Evolutionary conservation across 1,140 invertebrate genomes (phyloP), one percentile per base, ranked within the genome.

Genomic region (Scylla paramamosain): DNA sequence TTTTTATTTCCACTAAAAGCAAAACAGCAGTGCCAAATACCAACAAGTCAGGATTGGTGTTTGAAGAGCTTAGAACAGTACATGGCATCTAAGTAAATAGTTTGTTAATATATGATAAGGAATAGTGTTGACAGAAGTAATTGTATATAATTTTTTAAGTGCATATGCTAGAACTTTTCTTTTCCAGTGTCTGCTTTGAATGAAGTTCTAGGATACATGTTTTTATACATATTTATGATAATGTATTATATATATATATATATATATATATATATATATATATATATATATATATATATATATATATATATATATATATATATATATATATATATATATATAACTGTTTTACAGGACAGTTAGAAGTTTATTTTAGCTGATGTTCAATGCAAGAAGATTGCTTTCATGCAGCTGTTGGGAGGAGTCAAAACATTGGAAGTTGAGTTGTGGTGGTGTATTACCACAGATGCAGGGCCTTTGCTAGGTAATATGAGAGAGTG

Each of bases 281-380:
- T 92, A 6, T 92, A n/a, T 82, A 12, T 92, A 25, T 67, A 12
- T 67, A 59, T 92, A 59, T 92, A 77, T 92, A n/a, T 77, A 10
- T 67, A 29, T 12, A 82, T 82, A 82, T 77, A 31, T 90, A 77
- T 2, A 77, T 82, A 77, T 92, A 92, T 92, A 77, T 45, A 92
- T 82, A 77, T 82, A 77, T 92, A 0, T 39, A 77, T 92, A 77
- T 82, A 77, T 92, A 77, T 92, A 10, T 92, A 77, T 92, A 10
- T 92, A 67, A 46, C 7, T 7, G 31, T 92, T 1, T 92, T n/a
- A n/a, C n/a, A n/a, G n/a, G n/a, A n/a, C n/a, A n/a, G n/a, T n/a
- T n/a, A n/a, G n/a, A n/a, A n/a, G n/a, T n/a, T n/a, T n/a, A n/a
- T n/a, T n/a, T n/a, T n/a, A n/a, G n/a, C n/a, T n/a, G n/a, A n/a